Percentiles rank a stretch among this genome's conserved stretches.
Conservation (phyloP, 2,888 invertebrate species). For the Cactoblastis cactorum region DNA sequence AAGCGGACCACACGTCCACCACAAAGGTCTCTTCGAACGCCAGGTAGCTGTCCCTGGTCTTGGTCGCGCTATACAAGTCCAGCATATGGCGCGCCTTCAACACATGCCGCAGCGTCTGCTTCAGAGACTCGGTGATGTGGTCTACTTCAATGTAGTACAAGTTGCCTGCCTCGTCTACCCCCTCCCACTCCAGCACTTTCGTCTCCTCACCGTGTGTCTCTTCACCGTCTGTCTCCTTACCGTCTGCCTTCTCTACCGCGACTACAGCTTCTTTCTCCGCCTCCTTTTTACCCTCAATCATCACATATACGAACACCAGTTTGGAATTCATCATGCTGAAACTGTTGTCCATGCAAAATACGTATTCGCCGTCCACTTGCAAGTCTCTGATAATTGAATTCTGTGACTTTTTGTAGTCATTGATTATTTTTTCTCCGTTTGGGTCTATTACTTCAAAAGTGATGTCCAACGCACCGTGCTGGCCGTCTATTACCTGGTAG, state of each 20-base stretch:
- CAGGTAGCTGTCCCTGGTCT: slow-evolving; percentile 89
- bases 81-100: slow-evolving; percentile 82
- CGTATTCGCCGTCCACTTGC: slow-evolving; percentile 84
- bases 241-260: slow-evolving; percentile 28
- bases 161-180: slow-evolving; percentile 41
- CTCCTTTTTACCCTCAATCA: slow-evolving; percentile 80
- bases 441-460: slow-evolving; percentile 86
- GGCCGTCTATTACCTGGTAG: slow-evolving; percentile 86
- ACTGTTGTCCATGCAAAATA: slow-evolving; percentile 92
- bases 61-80: slow-evolving; percentile 84
- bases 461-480: slow-evolving; percentile 90
- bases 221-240: slow-evolving; percentile 42
- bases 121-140: slow-evolving; percentile 81
- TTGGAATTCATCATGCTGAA: slow-evolving; percentile 90
- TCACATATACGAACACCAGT: slow-evolving; percentile 88
- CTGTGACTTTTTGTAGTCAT: slow-evolving; percentile 84
- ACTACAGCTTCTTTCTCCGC: slow-evolving; percentile 45
- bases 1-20: slow-evolving; percentile 88
- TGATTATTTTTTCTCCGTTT: slow-evolving; percentile 76
- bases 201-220: slow-evolving; percentile 57
- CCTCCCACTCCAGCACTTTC: slow-evolving; percentile 56
- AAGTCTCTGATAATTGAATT: slow-evolving; percentile 83
- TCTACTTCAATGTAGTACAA: slow-evolving; percentile 63
- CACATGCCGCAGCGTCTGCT: slow-evolving; percentile 81
- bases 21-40: slow-evolving; percentile 89